Conservation (phyloP, 2,888 invertebrate genomes). For the Alloplasta piceator region DNA sequence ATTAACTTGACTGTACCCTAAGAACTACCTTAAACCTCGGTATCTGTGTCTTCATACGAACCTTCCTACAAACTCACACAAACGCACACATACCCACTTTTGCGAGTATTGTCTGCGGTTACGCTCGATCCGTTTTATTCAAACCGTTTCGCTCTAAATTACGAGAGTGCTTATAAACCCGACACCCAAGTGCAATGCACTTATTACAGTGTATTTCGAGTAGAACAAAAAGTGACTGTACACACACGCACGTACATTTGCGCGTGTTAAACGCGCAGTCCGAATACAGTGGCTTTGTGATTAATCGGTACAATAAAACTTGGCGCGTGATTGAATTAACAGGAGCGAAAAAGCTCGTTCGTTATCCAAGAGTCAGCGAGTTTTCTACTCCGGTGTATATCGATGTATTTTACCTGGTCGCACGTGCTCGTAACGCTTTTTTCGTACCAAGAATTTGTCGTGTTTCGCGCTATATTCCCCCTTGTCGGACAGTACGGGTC, state of each 20-base stretch:
- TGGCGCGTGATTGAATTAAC: constrained; percentile 69
- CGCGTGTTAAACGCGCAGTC: neutral
- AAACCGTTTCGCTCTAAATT: constrained; percentile 62
- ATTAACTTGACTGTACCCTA: no score
- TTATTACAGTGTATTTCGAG: constrained; percentile 44
- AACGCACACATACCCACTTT: constrained; percentile 7
- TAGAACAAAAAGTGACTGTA: constrained; percentile 34
- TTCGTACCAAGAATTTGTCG: constrained; percentile 24
- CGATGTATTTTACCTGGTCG: constrained; percentile 51
- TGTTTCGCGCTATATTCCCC: constrained; percentile 34
- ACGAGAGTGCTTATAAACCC: constrained; percentile 48
- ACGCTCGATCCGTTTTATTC: constrained; percentile 64
- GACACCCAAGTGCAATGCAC: constrained; percentile 62
- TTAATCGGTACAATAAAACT: constrained; percentile 67
- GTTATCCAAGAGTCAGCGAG: constrained; percentile 52
- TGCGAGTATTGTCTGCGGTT: constrained; percentile 42
- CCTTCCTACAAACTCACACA: constrained; percentile 1
- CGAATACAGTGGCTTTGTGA: constrained; percentile 49
- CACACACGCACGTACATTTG: neutral
- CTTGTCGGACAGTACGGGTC: constrained; percentile 46
- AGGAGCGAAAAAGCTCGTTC: constrained; percentile 54
- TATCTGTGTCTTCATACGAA: constrained; percentile 3
- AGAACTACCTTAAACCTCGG: no score
- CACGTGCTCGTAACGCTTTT: constrained; percentile 52
- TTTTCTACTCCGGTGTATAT: constrained; percentile 36